These are phyloP conservation scores for Austrolebias charrua DNA, from an alignment of 2,797 vertebrate genomes.

Conservation along the genomic window DNA sequence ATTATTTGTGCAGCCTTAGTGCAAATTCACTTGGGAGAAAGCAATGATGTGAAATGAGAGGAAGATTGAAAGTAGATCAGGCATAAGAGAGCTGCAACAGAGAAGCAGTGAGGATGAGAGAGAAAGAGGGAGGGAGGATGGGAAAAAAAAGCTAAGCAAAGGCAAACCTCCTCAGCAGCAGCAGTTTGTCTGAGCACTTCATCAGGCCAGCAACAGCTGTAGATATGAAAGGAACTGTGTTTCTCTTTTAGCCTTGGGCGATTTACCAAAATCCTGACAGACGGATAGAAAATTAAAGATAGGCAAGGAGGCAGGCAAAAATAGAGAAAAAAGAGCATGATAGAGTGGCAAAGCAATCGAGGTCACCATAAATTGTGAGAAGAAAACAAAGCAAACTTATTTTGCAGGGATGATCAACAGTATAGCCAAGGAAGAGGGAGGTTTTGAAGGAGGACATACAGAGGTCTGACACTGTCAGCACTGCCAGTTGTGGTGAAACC, in stretches of 20 bases:
- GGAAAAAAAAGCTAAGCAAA: slow-evolving; percentile 35
- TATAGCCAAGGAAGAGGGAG: slow-evolving; percentile 2
- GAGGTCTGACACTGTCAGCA: slow-evolving; percentile 44
- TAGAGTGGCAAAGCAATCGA: slow-evolving; percentile 23
- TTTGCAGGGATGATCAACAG: slow-evolving; percentile 10
- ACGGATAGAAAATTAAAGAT: slow-evolving; percentile 20
- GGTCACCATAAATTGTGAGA: slow-evolving; percentile 23
- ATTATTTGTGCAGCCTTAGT: background rate
- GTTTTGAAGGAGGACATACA: slow-evolving; percentile 18
- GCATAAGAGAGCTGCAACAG: slow-evolving; percentile 16
- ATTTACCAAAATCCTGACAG: slow-evolving; percentile 16
- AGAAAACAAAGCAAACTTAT: background rate
- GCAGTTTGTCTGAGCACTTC: slow-evolving; percentile 62
- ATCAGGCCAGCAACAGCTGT: slow-evolving; percentile 67
- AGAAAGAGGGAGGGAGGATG: slow-evolving; percentile 6
- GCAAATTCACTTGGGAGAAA: slow-evolving; percentile 25
- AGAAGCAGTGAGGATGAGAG: slow-evolving; percentile 10
- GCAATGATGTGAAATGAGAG: slow-evolving; percentile 22
- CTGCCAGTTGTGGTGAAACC: slow-evolving; percentile 60
- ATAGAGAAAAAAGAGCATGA: slow-evolving; percentile 12
- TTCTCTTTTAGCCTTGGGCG: slow-evolving; percentile 37
- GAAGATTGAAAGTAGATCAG: slow-evolving; percentile 31
- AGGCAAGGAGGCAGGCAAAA: slow-evolving; percentile 25
- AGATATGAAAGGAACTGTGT: slow-evolving; percentile 51
- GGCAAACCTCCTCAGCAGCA: slow-evolving; percentile 49